Evolutionary conservation across 2,113 vertebrate species (phyloP), one percentile per base, ranked within the genome.

Genomic region (Gasterosteus aculeatus): DNA sequence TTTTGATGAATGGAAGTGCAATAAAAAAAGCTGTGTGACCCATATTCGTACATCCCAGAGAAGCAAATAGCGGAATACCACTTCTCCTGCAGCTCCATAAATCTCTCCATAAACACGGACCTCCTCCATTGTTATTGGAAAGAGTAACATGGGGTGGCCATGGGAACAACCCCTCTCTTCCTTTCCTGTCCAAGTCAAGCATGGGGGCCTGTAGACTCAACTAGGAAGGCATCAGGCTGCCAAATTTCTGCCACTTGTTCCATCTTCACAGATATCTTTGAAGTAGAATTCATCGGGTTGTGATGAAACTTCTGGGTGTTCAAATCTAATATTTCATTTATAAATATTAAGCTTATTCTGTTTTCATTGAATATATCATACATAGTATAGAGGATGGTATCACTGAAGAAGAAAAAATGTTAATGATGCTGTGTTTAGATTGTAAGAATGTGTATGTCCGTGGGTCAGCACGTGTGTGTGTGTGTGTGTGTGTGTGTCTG

Each of bases 81-180:
- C 58, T 76, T 85, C 56, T 81, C 71, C 42, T 78, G 54, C 42
- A 72, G 82, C 66, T 66, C 61, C 76, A 84, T 88, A 91, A 91
- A 91, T 93, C 88, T 87, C 72, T 80, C 81, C 72, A 73, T 84
- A 89, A 85, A 90, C 85, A 89, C 80, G 66, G 75, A 51, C 66
- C 75, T 80, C 85, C 78, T 76, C 57, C 84, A 83, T 89, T 91
- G 90, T 89, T 91, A 62, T 83, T 82, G 81, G 79, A 88, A 90
- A 86, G 78, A 85, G 77, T 82, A 85, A 85, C 86, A 86, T 10
- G 4, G 41, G 73, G 81, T 92, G 14, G 38, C 86, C 88, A 90
- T 90, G 86, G 91, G 8, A 88, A 91, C 73, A 0, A 62, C 69
- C 63, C 47, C 71, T 64, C 75, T 78, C 78, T 76, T 76, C 33